Evolutionary conservation across 2,888 invertebrate species (phyloP), one percentile per base, ranked within the genome.

Genomic region (Xanthorhoe spadicearia): DNA sequence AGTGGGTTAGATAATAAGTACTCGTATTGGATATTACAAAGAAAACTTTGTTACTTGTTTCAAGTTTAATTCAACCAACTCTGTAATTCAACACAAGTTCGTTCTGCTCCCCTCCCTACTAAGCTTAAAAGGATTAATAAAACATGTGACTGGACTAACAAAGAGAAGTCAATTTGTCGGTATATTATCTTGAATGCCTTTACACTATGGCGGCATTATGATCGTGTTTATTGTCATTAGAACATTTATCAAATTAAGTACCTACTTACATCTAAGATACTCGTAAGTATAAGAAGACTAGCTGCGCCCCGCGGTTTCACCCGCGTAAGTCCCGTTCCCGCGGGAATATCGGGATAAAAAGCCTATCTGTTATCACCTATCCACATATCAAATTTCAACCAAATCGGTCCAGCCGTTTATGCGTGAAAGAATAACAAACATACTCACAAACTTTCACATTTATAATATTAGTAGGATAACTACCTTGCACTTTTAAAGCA

Each of bases 61-160:
- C 10, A 13, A 10, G 1, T 43, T 13, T 13, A 2, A 13, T 43
- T 43, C 38, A 43, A 43, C 10, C 38, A 13, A 43, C 13, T 13
- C 38, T 10, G 38, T 10, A 43, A 43, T 64, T 43, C 43, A 28
- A 32, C 19, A n/a, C 32, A 23, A 32, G 53, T 54, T 54, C 59
- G 46, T 60, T 61, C 48, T 15, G 48, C 55, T 28, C 64, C 64
- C 59, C 43, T 38, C 0, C 23, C 23, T 7, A 0, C 4, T 55
- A 55, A 60, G 66, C 57, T 23, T 61, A 61, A 61, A 66, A 58
- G 53, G 61, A 66, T 58, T 61, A 56, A 61, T 66, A 61, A 53
- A 43, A 56, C 51, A 57, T 61, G 61, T 58, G 66, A 58, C 38
- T 46, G 38, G 65, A 61, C 61, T 61, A 32, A 61, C 66, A 61